phyloP scores from a whole-genome alignment of 2,888 invertebrate species.

The Caenorhabditis uteleia region DNA sequence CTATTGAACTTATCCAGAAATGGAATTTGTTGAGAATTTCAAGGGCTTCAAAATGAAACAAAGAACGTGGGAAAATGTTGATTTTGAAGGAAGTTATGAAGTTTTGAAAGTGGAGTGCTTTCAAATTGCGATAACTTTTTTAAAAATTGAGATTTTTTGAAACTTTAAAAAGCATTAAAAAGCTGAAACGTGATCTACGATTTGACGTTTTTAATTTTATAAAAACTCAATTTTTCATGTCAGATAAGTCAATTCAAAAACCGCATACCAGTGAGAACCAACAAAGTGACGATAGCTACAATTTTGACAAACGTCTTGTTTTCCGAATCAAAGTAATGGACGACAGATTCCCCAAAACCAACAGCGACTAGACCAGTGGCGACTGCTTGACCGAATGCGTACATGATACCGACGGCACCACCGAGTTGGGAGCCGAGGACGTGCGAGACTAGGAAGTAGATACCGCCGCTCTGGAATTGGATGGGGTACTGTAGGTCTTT shows the following conservation, averaged over 20 bases:
- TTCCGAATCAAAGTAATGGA: slow-evolving; percentile 79
- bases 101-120: not conserved
- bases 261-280: slow-evolving; percentile 75
- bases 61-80: not conserved
- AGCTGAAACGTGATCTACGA: not conserved
- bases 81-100: not conserved
- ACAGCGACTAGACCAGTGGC: slow-evolving; percentile 93
- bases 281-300: slow-evolving; percentile 85
- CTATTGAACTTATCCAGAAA: not conserved
- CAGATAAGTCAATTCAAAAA: too few relatives aligned
- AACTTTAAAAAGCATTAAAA: too few relatives aligned
- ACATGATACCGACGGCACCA: slow-evolving; percentile 88
- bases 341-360: slow-evolving; percentile 95
- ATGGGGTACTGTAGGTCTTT: slow-evolving; percentile 77
- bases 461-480: slow-evolving; percentile 93
- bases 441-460: slow-evolving; percentile 91
- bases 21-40: not conserved
- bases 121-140: not conserved
- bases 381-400: slow-evolving; percentile 95
- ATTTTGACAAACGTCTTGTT: slow-evolving; percentile 82
- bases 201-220: not conserved
- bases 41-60: not conserved
- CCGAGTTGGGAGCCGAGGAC: slow-evolving; percentile 91
- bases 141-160: too few relatives aligned
- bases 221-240: not conserved